phyloP scores from a whole-genome alignment of 2,113 vertebrate species.

The Catharus fuscescens region DNA sequence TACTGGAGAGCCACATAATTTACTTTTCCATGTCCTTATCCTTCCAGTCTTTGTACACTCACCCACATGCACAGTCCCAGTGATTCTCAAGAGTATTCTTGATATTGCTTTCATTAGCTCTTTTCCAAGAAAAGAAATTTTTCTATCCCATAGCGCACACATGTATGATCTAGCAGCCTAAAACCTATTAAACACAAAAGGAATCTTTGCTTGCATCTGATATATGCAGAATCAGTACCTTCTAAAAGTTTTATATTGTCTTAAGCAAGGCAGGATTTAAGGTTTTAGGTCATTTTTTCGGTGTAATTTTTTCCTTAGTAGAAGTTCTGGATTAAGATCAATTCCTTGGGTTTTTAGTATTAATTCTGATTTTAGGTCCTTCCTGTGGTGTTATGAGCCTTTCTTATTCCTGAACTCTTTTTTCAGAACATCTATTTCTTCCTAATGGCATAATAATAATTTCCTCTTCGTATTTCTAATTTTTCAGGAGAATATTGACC shows the following conservation, averaged over 20 bases:
- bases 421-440: background rate
- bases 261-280: background rate
- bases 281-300: background rate
- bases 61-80: background rate
- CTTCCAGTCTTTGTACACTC: background rate
- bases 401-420: background rate
- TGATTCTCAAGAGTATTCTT: background rate
- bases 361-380: background rate
- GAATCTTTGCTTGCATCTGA: background rate
- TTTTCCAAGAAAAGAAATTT: slow-evolving; percentile 33
- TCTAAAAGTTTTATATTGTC: background rate
- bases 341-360: background rate
- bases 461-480: background rate
- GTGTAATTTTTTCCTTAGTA: background rate
- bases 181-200: background rate
- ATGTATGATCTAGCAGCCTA: background rate
- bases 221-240: background rate
- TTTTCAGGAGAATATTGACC: background rate
- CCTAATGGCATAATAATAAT: background rate
- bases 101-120: slow-evolving; percentile 34
- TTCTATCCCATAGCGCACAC: background rate
- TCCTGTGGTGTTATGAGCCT: background rate
- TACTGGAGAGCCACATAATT: slow-evolving; percentile 6
- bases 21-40: slow-evolving; percentile 30
- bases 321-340: background rate